Conservation (phyloP, 2,888 invertebrate species). For the Siphlonurus alternatus region DNA sequence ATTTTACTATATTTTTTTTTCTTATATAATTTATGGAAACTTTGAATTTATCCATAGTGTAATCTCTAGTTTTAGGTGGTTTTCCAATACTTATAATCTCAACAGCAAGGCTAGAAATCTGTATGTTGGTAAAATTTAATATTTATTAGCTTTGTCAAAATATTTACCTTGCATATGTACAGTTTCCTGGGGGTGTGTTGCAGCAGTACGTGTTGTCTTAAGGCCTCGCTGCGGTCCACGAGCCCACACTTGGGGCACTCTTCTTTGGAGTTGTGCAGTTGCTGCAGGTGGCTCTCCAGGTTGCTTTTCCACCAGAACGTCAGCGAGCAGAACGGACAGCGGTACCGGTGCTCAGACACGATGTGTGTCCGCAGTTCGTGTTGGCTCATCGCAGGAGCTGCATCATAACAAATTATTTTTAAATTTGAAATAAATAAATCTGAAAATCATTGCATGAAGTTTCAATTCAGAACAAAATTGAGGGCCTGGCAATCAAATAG, state of each 20-base stretch:
- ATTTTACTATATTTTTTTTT: too few relatives aligned
- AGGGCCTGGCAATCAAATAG: too few relatives aligned
- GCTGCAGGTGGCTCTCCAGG: neutral
- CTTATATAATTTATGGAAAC: too few relatives aligned
- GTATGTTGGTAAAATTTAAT: too few relatives aligned
- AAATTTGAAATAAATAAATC: too few relatives aligned
- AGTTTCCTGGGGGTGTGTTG: neutral
- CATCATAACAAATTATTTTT: neutral
- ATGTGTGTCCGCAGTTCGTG: slow-evolving; percentile 1
- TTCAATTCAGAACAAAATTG: too few relatives aligned
- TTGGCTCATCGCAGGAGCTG: slow-evolving; percentile 2
- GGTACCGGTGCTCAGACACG: slow-evolving; percentile 2
- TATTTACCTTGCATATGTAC: neutral
- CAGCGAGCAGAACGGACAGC: slow-evolving; percentile 2
- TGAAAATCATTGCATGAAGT: too few relatives aligned
- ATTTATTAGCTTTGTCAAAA: too few relatives aligned
- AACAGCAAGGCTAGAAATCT: too few relatives aligned
- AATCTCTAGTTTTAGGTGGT: too few relatives aligned
- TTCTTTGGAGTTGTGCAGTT: neutral
- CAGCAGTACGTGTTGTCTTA: neutral
- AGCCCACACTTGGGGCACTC: neutral
- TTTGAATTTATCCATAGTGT: too few relatives aligned
- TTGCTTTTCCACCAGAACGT: slow-evolving; percentile 5
- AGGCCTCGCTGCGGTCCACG: neutral
- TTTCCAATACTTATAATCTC: too few relatives aligned